phyloP scores from a whole-genome alignment of 2,888 invertebrate species.

The Buathra laborator region DNA sequence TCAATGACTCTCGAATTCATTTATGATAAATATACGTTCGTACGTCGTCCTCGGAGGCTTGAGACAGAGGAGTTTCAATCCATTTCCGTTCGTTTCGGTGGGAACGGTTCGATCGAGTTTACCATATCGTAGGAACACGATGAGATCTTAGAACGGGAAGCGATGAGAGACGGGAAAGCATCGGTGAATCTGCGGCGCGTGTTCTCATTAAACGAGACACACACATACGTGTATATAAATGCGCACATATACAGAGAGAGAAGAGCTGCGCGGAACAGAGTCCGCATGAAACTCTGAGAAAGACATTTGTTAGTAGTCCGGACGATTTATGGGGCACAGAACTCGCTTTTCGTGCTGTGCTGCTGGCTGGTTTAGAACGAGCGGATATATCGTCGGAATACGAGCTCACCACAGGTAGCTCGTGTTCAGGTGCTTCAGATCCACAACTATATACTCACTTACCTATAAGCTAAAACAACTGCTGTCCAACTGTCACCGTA shows the following conservation, averaged over 20 bases:
- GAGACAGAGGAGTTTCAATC: conserved; percentile 49
- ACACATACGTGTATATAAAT: conserved; percentile 22
- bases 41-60: not conserved
- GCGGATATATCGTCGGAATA: conserved; percentile 59
- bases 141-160: conserved; percentile 22
- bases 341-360: conserved; percentile 72
- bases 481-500: conserved; percentile 52
- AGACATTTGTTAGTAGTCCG: conserved; percentile 73
- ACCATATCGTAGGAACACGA: conserved; percentile 31
- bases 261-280: conserved; percentile 60
- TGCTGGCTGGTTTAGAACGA: conserved; percentile 39
- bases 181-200: conserved; percentile 55
- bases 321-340: conserved; percentile 75
- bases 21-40: conserved; percentile 28
- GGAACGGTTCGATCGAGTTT: conserved; percentile 16
- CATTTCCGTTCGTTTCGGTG: conserved; percentile 42
- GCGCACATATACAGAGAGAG: conserved; percentile 37
- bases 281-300: conserved; percentile 69
- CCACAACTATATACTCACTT: conserved; percentile 52
- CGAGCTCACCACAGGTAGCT: conserved; percentile 71
- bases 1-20: conserved; percentile 44
- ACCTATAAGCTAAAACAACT: conserved; percentile 56
- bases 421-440: conserved; percentile 73
- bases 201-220: conserved; percentile 67
- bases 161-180: conserved; percentile 30